A percentile compares a stretch with the other conserved stretches of the same genome.
phyloP scores from a whole-genome alignment of 2,888 invertebrate species.

The Lordiphosa andalusiaca region DNA sequence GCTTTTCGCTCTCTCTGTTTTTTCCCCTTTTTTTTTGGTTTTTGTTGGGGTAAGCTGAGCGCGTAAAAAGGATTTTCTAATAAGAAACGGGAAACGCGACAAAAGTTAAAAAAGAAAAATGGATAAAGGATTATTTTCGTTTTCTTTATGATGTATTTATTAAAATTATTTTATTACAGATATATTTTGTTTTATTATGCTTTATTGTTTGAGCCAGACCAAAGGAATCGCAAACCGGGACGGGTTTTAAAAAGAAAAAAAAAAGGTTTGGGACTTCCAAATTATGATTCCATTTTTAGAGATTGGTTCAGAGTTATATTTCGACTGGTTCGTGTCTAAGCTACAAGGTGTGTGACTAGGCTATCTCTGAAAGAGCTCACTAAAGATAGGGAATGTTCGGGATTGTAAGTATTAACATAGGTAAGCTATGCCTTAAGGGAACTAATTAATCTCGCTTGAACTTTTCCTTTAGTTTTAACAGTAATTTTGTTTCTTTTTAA shows the following conservation, averaged over 20 bases:
- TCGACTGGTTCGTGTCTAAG: too few relatives aligned
- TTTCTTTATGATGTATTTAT: conserved; percentile 31
- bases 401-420: too few relatives aligned
- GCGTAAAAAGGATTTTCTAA: conserved; percentile 59
- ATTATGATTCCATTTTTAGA: too few relatives aligned
- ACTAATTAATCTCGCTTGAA: too few relatives aligned
- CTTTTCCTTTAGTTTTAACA: too few relatives aligned
- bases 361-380: too few relatives aligned
- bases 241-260: neutral
- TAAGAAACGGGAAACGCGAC: conserved; percentile 40
- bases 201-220: conserved; percentile 17
- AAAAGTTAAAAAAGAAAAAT: conserved; percentile 34
- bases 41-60: conserved; percentile 24
- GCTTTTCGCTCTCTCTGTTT: conserved; percentile 9
- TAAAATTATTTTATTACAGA: conserved; percentile 27
- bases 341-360: conserved; percentile 1
- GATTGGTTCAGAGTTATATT: too few relatives aligned
- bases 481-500: too few relatives aligned
- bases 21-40: conserved; percentile 13
- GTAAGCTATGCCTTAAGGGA: too few relatives aligned
- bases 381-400: too few relatives aligned
- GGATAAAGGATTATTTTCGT: conserved; percentile 4
- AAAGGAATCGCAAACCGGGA: conserved; percentile 15
- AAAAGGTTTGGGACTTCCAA: conserved; percentile 14
- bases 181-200: conserved; percentile 27